Base-by-base conservation (phyloP, 1,140 invertebrate species). In the Drosophila pseudoobscura region DNA sequence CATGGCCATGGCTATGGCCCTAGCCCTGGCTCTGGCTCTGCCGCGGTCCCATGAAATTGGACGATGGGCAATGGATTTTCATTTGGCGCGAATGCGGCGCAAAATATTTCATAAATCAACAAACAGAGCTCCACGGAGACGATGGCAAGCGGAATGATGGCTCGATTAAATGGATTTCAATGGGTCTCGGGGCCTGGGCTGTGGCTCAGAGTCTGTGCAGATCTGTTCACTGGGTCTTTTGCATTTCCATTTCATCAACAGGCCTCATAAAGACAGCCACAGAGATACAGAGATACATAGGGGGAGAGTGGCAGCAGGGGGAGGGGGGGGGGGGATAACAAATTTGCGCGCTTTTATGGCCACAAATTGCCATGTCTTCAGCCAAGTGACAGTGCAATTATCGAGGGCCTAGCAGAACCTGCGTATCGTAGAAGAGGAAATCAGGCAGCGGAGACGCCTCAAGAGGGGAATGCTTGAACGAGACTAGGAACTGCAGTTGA, bases 131-230 rank as follows among this genome's bases (percentile, higher is more conserved):
- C 35, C 35, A 61, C 6, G 24, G 39, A 56, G 46, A 53, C 47
- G 54, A 55, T 22, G 57, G 69, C 56, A 60, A 47, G 45, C 39
- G 53, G 54, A 78, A 69, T 87, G 82, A 87, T 87, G 83, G 82
- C 82, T 87, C 82, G 82, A 87, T 87, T 87, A 87, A 87, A 87
- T 87, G 82, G 82, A 82, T 88, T 87, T 88, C 82, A 85, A 85
- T 84, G 80, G 63, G 57, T 59, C 52, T 39, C 62, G 43, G 24
- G 24, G 24, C 5, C 5, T 26, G 24, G 24, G 24, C 60, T 35
- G 26, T 59, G 55, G 59, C 46, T 73, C 56, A 71, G 47, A 57
- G 61, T 73, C 57, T 45, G 45, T 50, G 53, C 11, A 11, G 11
- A 39, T 35, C 60, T 60, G 31, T 43, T 11, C 41, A 11, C 44